Evolutionary conservation across 2,113 vertebrate genomes (phyloP).

Genomic region (Malurus melanocephalus): DNA sequence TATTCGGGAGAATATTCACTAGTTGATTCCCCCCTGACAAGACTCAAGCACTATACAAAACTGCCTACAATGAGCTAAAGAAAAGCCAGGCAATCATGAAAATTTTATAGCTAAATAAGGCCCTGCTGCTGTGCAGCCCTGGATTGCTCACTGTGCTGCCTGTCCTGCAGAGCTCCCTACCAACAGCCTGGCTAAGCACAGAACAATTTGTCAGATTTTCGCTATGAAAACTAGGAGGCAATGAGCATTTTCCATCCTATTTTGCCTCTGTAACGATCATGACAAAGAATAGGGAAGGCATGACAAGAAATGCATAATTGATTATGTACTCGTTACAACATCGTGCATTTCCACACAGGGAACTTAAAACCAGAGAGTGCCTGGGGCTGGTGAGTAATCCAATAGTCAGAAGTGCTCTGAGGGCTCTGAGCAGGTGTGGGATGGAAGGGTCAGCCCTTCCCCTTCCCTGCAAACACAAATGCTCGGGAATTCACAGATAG

Average conservation of each 20-base stretch:
- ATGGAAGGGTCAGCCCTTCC: neutral
- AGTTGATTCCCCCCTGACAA: neutral
- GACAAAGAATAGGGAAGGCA: neutral
- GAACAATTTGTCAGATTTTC: neutral
- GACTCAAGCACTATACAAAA: fast-evolving
- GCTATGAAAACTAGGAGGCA: neutral
- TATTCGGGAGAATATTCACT: neutral
- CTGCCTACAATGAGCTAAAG: neutral
- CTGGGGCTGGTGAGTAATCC: neutral
- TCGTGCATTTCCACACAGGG: neutral
- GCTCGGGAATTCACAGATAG: neutral
- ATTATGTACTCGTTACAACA: neutral
- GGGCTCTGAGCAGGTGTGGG: constrained; percentile 45
- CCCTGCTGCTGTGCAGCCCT: neutral
- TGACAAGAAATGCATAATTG: constrained; percentile 36
- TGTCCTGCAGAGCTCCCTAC: neutral
- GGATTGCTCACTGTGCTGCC: neutral
- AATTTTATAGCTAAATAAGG: neutral
- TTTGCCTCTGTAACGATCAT: neutral
- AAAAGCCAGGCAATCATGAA: neutral
- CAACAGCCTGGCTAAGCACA: neutral
- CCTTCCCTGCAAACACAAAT: neutral
- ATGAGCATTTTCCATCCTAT: neutral
- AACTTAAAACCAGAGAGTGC: constrained; percentile 4
- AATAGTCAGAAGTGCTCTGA: neutral